phyloP scores from a whole-genome alignment of 2,113 vertebrate species.

The Platysternon megacephalum region DNA sequence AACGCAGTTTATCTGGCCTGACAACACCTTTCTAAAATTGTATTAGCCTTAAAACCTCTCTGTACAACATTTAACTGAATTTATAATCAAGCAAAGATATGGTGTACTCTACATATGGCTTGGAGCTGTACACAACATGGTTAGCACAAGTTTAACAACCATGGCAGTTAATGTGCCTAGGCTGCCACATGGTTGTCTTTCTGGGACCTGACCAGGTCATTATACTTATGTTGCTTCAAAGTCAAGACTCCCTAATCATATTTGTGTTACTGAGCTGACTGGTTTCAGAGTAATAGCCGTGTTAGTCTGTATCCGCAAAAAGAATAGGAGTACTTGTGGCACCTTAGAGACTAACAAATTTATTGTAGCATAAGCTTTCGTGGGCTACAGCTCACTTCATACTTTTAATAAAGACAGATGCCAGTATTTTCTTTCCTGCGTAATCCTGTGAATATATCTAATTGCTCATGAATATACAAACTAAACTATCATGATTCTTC shows the following conservation, averaged over 20 bases:
- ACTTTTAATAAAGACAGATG: constrained; percentile 38
- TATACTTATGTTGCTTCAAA: not conserved
- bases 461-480: constrained; percentile 70
- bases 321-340: too few relatives aligned
- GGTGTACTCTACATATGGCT: not conserved
- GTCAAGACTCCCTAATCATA: not conserved
- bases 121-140: not conserved
- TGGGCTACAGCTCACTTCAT: too few relatives aligned
- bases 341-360: too few relatives aligned
- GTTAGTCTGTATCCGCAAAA: too few relatives aligned
- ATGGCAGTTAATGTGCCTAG: not conserved
- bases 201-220: not conserved
- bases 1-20: rapidly evolving
- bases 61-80: not conserved
- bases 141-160: not conserved
- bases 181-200: not conserved
- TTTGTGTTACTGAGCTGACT: not conserved
- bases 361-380: too few relatives aligned
- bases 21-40: not conserved
- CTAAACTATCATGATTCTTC: constrained; percentile 38
- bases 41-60: not conserved
- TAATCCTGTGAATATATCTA: constrained; percentile 35
- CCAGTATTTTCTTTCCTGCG: not conserved
- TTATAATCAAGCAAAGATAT: not conserved
- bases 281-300: too few relatives aligned